Conservation (phyloP, 2,113 vertebrate genomes). For the Meleagris gallopavo region DNA sequence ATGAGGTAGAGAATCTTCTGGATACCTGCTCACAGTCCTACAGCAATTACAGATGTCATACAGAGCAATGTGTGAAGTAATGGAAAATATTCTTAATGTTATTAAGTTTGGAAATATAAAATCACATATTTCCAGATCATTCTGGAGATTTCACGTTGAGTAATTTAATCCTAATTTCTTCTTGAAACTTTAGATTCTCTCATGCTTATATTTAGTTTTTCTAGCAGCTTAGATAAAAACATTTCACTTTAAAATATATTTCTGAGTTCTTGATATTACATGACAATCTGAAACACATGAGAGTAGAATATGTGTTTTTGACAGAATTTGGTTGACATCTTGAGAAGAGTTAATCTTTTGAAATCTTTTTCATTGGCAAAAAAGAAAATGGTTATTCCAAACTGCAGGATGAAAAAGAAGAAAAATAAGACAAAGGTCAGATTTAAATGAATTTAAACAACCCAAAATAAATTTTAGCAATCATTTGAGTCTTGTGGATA, state of each 20-base stretch:
- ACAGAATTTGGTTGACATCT: neutral
- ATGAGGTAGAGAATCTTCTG: neutral
- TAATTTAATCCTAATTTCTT: neutral
- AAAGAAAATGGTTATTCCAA: neutral
- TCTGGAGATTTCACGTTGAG: neutral
- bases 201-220: neutral
- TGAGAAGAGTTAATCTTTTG: neutral
- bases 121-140: neutral
- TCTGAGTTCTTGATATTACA: neutral
- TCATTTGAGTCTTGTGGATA: neutral
- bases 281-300: neutral
- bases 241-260: neutral
- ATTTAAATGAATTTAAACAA: neutral
- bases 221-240: neutral
- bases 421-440: neutral
- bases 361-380: neutral
- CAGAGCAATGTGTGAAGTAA: neutral
- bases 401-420: neutral
- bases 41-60: neutral
- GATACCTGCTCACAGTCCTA: neutral
- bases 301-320: neutral
- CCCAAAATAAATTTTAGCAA: neutral
- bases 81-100: neutral
- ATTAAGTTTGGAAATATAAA: neutral
- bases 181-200: neutral